Conservation (phyloP, 1,140 invertebrate genomes). For the Trissolcus basalis region DNA sequence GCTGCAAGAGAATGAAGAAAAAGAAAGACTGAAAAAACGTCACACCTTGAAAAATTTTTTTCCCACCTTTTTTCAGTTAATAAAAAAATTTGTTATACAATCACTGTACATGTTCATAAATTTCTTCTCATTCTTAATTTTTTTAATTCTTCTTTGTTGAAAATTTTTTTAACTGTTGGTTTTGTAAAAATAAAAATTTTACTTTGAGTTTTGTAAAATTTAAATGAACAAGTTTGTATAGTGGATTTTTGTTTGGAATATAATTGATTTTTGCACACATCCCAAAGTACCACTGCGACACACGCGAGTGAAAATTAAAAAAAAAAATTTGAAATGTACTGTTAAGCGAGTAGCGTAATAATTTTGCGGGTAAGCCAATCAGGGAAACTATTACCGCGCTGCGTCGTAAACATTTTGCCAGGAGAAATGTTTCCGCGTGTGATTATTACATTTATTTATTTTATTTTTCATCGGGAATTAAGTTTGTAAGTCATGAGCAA, state of each 20-base stretch:
- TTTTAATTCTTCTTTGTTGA: too few relatives aligned
- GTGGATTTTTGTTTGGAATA: too few relatives aligned
- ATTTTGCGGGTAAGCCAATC: slow-evolving; percentile 55
- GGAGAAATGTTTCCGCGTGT: slow-evolving; percentile 44
- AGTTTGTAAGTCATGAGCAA: slow-evolving; percentile 26
- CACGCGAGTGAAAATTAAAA: neutral
- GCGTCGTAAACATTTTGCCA: slow-evolving; percentile 45
- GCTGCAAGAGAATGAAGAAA: slow-evolving; percentile 45
- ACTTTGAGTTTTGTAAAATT: too few relatives aligned
- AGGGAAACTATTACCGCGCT: slow-evolving; percentile 55
- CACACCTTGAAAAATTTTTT: slow-evolving; percentile 10
- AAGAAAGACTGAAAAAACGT: slow-evolving; percentile 42
- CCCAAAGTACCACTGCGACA: too few relatives aligned
- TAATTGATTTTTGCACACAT: too few relatives aligned
- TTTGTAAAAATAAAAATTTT: too few relatives aligned
- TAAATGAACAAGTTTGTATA: too few relatives aligned
- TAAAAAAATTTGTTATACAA: too few relatives aligned
- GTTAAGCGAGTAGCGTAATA: slow-evolving; percentile 32
- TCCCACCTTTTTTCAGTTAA: neutral
- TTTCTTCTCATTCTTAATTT: too few relatives aligned
- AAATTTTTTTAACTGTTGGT: too few relatives aligned
- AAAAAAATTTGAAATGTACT: neutral
- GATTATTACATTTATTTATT: slow-evolving; percentile 52
- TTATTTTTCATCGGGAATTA: slow-evolving; percentile 34
- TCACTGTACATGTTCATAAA: too few relatives aligned